Evolutionary conservation across 1,140 invertebrate species (phyloP), one percentile per base, ranked within the genome.

Genomic region (Agrypnia vestita): DNA sequence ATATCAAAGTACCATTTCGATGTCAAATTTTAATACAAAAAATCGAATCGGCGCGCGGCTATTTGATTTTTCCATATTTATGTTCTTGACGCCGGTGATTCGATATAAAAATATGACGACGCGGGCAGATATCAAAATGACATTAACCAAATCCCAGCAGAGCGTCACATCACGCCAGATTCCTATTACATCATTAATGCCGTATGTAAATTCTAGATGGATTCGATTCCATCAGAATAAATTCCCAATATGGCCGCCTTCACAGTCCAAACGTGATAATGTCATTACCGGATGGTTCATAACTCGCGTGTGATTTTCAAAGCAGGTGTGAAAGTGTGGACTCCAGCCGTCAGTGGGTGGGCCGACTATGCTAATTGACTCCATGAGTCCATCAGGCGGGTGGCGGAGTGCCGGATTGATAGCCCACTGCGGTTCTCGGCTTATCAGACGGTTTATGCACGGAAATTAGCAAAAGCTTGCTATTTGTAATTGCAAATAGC

Each of bases 241-340:
- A 74, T 74, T 74, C 43, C 71, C 7, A 44, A 44, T 56, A 43
- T 74, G 51, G n/a, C 11, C 71, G 11, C 49, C 49, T 8, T 17
- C 1, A 53, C 17, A 56, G 49, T 53, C 71, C 15, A 43, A 17
- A 15, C 25, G 71, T 44, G 49, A 56, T 74, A 74, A 74, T 44
- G 25, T 56, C 71, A 74, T 74, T 74, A 74, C 56, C 51, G 35
- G 53, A 55, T 49, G 8, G 47, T 53, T 12, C 69, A 19, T 51
- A 56, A 74, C 25, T 74, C 56, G n/a, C 46, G 71, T 9, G 53
- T 74, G 51, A 74, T 55, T 55, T 46, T 47, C n/a, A 47, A 11
- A 71, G 61, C 67, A 71, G 43, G 67, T 71, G 67, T 71, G 67
- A 25, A 71, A 71, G 67, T 47, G 67, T 15, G n/a, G 47, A 71